phyloP scores from a whole-genome alignment of 2,113 vertebrate species.

The Erythrocebus patas region DNA sequence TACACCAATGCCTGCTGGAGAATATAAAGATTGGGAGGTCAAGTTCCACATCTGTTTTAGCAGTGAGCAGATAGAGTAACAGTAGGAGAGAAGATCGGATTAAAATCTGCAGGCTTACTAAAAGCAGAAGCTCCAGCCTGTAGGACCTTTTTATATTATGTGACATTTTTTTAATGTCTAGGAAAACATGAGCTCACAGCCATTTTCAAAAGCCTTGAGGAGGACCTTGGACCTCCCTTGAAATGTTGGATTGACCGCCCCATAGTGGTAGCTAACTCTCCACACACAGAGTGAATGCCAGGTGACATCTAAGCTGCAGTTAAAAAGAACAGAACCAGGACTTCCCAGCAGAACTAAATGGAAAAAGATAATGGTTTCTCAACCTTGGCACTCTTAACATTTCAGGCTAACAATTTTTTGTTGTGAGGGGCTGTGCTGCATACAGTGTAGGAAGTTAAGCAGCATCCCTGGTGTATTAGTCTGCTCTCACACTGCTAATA shows the following conservation, averaged over 20 bases:
- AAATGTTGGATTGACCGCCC: not conserved
- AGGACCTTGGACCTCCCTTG: not conserved
- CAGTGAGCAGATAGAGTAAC: not conserved
- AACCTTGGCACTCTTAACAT: fast-evolving
- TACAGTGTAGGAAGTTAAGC: not conserved
- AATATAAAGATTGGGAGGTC: not conserved
- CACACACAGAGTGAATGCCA: not conserved
- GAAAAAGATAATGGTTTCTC: not conserved
- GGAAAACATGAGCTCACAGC: not conserved
- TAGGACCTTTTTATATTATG: not conserved
- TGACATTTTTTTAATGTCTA: not conserved
- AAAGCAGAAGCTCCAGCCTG: not conserved
- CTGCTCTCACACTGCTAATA: too few relatives aligned
- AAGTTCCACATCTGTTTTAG: not conserved
- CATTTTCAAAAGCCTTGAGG: not conserved
- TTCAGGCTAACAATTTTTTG: too few relatives aligned
- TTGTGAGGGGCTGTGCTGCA: not conserved
- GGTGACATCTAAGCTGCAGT: not conserved
- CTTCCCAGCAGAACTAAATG: not conserved
- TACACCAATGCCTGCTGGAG: not conserved
- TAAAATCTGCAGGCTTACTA: not conserved
- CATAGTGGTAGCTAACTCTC: not conserved
- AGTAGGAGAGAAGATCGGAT: not conserved
- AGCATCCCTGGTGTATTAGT: not conserved
- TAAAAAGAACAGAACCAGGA: not conserved